Base-by-base conservation (phyloP, 2,888 invertebrate species). In the Pecten maximus region DNA sequence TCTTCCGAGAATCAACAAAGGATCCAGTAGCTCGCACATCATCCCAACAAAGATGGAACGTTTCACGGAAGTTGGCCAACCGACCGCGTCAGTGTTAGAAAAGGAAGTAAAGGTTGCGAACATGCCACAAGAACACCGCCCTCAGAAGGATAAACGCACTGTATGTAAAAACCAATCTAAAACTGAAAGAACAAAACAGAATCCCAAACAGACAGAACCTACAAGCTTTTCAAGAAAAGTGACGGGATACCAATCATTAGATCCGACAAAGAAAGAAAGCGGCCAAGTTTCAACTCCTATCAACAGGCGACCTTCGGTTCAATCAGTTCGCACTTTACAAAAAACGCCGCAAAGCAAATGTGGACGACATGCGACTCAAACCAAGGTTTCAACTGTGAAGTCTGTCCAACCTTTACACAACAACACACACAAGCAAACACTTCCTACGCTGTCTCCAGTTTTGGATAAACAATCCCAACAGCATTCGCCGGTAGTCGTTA, bases 21-120 rank as follows among this genome's bases (percentile, higher is more conserved):
- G 88, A 89, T 39, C 86, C 54, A 40, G 44, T 89, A 40, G n/a
- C 16, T 48, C 28, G 8, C 44, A 40, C 50, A 89, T 19, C 50
- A 50, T 35, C n/a, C 87, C 23, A 39, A n/a, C 19, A 89, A 48
- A 87, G 50, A 48, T 87, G 19, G 35, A 44, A 44, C 44, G 10
- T 89, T 87, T 28, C 15, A 48, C 19, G 2, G 39, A 28, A 87
- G 87, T 50, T 44, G 50, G 23, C 48, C 44, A 40, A 23, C 39
- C 40, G 39, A 39, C 50, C 15, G 39, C n/a, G 3, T 23, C 74
- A 28, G n/a, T 16, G 28, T 16, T 16, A 40, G 16, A 0, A 44
- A n/a, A 48, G 87, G 40, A 40, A 35, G 28, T 8, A 40, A 60
- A 39, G 44, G 48, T n/a, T 40, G 54, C 86, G 40, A 87, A 39